Conservation (phyloP, 2,113 vertebrate genomes). For the Geothlypis trichas region DNA sequence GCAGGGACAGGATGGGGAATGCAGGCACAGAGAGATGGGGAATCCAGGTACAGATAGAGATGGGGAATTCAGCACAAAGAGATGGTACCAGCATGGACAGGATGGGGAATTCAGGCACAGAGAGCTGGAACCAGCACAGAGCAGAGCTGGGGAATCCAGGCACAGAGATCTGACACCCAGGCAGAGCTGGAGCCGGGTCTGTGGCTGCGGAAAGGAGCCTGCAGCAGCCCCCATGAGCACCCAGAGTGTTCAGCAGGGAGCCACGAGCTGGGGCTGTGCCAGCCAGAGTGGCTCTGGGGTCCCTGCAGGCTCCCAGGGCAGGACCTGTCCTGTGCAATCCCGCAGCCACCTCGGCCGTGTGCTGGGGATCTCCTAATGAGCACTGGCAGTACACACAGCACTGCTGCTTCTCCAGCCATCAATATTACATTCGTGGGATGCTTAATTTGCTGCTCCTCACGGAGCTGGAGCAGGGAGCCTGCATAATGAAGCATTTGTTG, state of each 20-base stretch:
- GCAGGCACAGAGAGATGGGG: background rate
- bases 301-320: background rate
- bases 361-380: background rate
- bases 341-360: background rate
- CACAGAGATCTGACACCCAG: background rate
- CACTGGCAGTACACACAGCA: slow-evolving; percentile 1
- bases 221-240: background rate
- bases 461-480: background rate
- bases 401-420: slow-evolving; percentile 29
- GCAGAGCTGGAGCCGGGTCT: background rate
- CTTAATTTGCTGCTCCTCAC: background rate
- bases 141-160: no score
- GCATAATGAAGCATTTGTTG: slow-evolving; percentile 48
- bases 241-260: background rate
- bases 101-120: no score
- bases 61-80: background rate
- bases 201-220: background rate
- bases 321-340: background rate
- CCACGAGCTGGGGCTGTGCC: background rate
- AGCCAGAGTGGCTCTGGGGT: accelerated
- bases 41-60: background rate
- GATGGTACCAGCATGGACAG: no score
- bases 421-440: slow-evolving; percentile 19
- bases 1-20: background rate
- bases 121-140: no score